phyloP scores from a whole-genome alignment of 2,113 vertebrate species.

The Miniopterus natalensis region DNA sequence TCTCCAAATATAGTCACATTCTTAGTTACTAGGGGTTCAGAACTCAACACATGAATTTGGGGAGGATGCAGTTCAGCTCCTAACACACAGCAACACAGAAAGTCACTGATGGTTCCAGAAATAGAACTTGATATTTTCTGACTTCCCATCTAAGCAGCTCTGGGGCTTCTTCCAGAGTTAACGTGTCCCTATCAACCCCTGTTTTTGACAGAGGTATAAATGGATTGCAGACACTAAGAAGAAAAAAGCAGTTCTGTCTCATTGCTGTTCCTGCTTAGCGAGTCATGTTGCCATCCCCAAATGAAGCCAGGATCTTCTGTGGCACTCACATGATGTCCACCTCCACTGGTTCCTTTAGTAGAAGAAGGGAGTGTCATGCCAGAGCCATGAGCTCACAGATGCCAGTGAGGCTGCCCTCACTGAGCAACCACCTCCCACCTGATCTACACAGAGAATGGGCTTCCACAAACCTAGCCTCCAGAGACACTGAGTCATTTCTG shows the following conservation, averaged over 20 bases:
- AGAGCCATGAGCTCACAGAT: slow-evolving; percentile 28
- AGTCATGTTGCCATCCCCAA: background rate
- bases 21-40: background rate
- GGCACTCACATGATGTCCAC: background rate
- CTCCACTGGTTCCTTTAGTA: slow-evolving; percentile 15
- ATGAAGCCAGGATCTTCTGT: background rate
- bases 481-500: background rate
- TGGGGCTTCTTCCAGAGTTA: slow-evolving; percentile 9
- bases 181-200: background rate
- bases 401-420: background rate
- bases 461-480: background rate
- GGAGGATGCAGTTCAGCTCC: background rate
- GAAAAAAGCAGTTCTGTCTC: background rate
- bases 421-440: background rate
- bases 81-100: slow-evolving; percentile 19
- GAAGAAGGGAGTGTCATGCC: background rate
- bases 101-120: slow-evolving; percentile 33
- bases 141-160: slow-evolving; percentile 15
- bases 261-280: background rate
- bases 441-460: background rate
- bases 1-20: background rate
- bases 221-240: slow-evolving; percentile 26
- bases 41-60: background rate
- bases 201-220: slow-evolving; percentile 52
- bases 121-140: slow-evolving; percentile 33